Conservation (phyloP, 2,797 vertebrate species). For the Pyrocephalus nanus region DNA sequence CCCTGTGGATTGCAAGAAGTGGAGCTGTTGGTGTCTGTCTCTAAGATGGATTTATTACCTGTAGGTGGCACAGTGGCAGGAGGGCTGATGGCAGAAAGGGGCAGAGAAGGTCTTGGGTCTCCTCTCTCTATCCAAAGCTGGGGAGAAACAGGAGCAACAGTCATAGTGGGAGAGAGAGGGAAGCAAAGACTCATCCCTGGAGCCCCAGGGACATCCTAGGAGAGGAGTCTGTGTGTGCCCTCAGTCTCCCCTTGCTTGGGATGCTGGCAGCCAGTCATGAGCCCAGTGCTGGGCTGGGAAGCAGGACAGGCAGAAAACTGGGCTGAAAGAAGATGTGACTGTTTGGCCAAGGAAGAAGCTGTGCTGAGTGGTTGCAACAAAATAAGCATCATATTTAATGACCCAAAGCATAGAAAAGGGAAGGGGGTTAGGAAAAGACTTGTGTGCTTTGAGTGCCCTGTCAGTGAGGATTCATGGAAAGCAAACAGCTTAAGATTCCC, state of each 20-base stretch:
- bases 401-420: not conserved
- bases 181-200: not conserved
- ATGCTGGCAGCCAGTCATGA: not conserved
- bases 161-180: not conserved
- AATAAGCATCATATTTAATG: not conserved
- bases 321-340: not conserved
- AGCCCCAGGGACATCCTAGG: not conserved
- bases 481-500: not conserved
- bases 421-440: not conserved
- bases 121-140: not conserved
- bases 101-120: not conserved
- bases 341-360: not conserved
- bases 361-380: not conserved
- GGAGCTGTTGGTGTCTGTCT: not conserved
- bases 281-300: not conserved
- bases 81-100: not conserved
- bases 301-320: not conserved
- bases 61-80: not conserved
- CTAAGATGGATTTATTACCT: not conserved
- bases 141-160: not conserved
- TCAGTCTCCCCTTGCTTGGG: not conserved
- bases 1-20: rapidly evolving
- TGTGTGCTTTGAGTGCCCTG: not conserved
- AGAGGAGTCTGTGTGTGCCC: not conserved
- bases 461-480: not conserved